Conservation (phyloP, 1,140 invertebrate species). For the fruit fly (Drosophila melanogaster) region DNA sequence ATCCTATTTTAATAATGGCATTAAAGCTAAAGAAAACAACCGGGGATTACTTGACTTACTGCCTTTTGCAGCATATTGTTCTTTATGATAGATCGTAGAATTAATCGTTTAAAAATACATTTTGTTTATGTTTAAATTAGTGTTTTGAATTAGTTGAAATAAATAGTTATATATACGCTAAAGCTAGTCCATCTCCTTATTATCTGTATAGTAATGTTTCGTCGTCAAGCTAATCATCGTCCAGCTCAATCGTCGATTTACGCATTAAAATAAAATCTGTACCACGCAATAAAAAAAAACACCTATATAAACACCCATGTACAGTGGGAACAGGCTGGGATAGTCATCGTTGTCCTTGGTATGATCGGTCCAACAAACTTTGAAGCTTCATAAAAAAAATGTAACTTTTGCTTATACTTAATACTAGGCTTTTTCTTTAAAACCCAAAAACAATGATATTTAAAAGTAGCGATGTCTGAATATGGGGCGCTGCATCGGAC, state of each 20-base stretch:
- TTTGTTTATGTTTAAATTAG: constrained; percentile 49
- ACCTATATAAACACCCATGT: not conserved
- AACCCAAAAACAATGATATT: constrained; percentile 17
- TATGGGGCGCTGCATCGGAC: constrained; percentile 3
- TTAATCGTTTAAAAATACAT: constrained; percentile 62
- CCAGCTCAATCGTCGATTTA: constrained; percentile 8
- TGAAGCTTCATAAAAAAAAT: constrained; percentile 13
- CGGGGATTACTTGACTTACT: constrained; percentile 33
- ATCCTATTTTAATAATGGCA: constrained; percentile 24
- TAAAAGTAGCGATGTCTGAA: not conserved
- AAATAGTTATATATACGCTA: constrained; percentile 61
- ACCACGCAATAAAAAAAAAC: constrained; percentile 39
- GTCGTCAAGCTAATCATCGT: constrained; percentile 4
- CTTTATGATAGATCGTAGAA: constrained; percentile 44
- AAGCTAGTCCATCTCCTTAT: constrained; percentile 49
- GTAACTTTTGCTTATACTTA: constrained; percentile 16
- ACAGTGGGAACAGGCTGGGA: constrained; percentile 9
- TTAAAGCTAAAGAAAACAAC: constrained; percentile 8
- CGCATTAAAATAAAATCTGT: constrained; percentile 67
- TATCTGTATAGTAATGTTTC: constrained; percentile 40
- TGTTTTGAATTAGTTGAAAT: constrained; percentile 39
- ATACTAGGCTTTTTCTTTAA: constrained; percentile 1
- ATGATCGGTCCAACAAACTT: constrained; percentile 7
- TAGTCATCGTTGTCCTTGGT: not conserved
- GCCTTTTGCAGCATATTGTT: constrained; percentile 25